Evolutionary conservation across 2,888 invertebrate species (phyloP), one percentile per base, ranked within the genome.

Genomic region (Lepas anatifera): DNA sequence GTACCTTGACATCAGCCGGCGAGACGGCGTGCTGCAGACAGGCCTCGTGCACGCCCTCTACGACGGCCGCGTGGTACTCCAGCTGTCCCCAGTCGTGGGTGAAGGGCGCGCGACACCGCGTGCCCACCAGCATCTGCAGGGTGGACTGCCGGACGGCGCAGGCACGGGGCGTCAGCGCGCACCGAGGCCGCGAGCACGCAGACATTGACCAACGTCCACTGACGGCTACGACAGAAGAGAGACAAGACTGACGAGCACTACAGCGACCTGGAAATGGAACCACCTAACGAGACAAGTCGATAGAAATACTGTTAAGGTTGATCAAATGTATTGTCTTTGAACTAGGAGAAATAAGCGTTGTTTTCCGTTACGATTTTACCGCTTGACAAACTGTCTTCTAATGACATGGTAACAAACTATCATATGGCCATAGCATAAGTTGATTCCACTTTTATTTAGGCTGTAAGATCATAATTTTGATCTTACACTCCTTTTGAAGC

Each of bases 21-120:
- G 41, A 37, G n/a, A 69, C 69, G 32, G 69, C 71, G 11, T 72
- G 64, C 27, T 72, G 69, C 11, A 50, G 50, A 10, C 41, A 22
- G 32, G 39, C 32, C 27, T 76, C 74, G 68, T 79, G 76, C 1
- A 76, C 76, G 13, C 77, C 74, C 77, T 89, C 87, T 73, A 95
- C 86, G 81, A 95, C 87, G 2, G 94, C 94, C 84, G 94, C 94
- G 78, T 94, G 90, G 75, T 91, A 89, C 69, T 85, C 84, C 27
- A 77, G 84, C 46, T 77, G 77, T 67, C 89, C 90, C 90, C 92
- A 93, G 71, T 86, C 84, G 78, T 89, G 89, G 70, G 85, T 85
- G 78, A 89, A 89, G 32, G 92, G 91, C 8, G 92, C 94, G 74
- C 88, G 86, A 81, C 94, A 95, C 80, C 92, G 93, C 81, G 87